Evolutionary conservation across 2,888 invertebrate genomes (phyloP).

Genomic region (Muscina levida): DNA sequence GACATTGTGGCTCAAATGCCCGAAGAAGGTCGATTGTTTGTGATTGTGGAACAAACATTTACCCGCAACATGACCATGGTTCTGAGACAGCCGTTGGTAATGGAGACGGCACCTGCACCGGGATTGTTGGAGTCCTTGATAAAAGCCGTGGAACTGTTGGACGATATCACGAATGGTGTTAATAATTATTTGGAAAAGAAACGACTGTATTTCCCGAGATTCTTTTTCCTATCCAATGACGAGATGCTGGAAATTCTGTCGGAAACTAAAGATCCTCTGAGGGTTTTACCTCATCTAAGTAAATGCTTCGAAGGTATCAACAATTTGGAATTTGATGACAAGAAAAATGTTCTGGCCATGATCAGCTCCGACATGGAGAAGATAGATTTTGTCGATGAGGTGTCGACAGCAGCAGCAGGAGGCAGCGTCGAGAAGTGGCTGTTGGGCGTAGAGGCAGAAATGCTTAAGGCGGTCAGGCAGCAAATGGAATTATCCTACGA

Average conservation of each 20-base stretch:
- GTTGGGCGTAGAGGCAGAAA: constrained; percentile 83
- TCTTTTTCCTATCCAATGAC: constrained; percentile 88
- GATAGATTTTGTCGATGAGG: constrained; percentile 80
- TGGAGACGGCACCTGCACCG: constrained; percentile 81
- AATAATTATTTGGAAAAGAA: constrained; percentile 85
- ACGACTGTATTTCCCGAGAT: constrained; percentile 85
- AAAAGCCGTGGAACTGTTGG: constrained; percentile 82
- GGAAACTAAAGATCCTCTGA: constrained; percentile 83
- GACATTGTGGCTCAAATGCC: constrained; percentile 85
- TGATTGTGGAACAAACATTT: constrained; percentile 80
- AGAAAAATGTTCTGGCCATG: constrained; percentile 83
- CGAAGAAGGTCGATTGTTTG: constrained; percentile 83
- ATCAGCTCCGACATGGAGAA: constrained; percentile 83
- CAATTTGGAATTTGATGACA: constrained; percentile 80
- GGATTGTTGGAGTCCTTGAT: constrained; percentile 87
- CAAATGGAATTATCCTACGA: constrained; percentile 80
- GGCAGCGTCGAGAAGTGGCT: constrained; percentile 87
- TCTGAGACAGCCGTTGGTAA: constrained; percentile 78
- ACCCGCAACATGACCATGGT: constrained; percentile 79
- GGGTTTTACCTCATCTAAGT: constrained; percentile 83
- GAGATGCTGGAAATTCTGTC: constrained; percentile 88
- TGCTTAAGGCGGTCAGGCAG: constrained; percentile 81
- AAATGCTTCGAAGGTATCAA: constrained; percentile 87
- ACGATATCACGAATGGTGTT: constrained; percentile 84
- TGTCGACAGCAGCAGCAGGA: constrained; percentile 81